phyloP scores from a whole-genome alignment of 2,888 invertebrate species.

The Julus scanicus region DNA sequence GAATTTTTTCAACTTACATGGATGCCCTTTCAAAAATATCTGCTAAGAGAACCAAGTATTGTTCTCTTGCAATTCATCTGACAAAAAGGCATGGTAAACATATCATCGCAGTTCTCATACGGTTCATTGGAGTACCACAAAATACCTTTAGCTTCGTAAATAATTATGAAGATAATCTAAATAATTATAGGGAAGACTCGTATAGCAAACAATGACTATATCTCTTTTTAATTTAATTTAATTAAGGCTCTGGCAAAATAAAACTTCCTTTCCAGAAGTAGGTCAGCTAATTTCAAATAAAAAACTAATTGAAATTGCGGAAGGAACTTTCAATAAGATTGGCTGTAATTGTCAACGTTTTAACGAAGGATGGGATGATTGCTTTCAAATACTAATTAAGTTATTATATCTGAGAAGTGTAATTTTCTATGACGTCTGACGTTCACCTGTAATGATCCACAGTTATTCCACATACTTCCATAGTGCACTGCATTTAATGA shows the following conservation, averaged over 20 bases:
- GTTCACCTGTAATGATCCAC: background rate
- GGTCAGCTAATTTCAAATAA: background rate
- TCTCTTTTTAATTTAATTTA: background rate
- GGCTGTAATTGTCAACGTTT: constrained; percentile 2
- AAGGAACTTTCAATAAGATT: constrained; percentile 33
- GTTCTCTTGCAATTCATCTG: background rate
- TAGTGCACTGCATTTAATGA: background rate
- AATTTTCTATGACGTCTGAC: background rate
- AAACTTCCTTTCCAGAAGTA: background rate
- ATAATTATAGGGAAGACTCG: constrained; percentile 5
- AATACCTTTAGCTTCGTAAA: background rate
- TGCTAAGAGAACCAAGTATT: background rate
- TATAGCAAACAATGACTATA: constrained; percentile 10
- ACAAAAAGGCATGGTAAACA: background rate
- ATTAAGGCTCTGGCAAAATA: background rate
- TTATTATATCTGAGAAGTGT: background rate
- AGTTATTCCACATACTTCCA: no score
- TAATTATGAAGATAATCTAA: background rate
- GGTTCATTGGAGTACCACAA: background rate
- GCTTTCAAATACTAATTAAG: background rate
- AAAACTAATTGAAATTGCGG: background rate
- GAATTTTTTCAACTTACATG: background rate
- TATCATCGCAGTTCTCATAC: background rate
- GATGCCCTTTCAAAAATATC: background rate
- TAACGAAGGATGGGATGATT: background rate